Percentiles rank a stretch among this genome's conserved stretches.
phyloP scores from a whole-genome alignment of 2,888 invertebrate genomes.

The Mythimna pallens region DNA sequence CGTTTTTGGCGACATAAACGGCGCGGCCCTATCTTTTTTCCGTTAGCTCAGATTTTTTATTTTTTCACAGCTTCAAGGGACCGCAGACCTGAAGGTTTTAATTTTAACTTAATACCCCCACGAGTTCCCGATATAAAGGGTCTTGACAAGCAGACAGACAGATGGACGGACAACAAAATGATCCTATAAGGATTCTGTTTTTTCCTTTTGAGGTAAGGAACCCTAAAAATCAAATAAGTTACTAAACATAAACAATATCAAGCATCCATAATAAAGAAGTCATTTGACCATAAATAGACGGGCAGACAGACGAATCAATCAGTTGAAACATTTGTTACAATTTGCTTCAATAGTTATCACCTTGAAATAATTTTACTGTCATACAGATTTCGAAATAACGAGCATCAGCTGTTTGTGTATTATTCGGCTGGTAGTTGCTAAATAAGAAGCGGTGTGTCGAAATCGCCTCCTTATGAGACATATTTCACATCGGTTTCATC shows the following conservation, averaged over 20 bases:
- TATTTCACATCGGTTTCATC: too few species aligned
- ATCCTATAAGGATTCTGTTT: too few species aligned
- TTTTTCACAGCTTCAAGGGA: too few species aligned
- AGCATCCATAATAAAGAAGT: constrained; percentile 23
- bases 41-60: too few species aligned
- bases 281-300: constrained; percentile 33
- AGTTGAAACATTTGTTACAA: constrained; percentile 35
- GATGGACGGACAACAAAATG: too few species aligned
- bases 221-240: constrained; percentile 18
- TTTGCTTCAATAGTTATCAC: constrained; percentile 29
- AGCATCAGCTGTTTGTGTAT: constrained; percentile 10
- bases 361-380: constrained; percentile 44
- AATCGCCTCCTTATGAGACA: neutral
- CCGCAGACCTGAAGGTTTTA: too few species aligned
- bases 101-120: too few species aligned
- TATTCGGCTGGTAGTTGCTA: neutral
- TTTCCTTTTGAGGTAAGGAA: too few species aligned
- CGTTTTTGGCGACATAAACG: too few species aligned
- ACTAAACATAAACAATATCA: constrained; percentile 1
- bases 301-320: constrained; percentile 44
- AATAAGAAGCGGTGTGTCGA: neutral
- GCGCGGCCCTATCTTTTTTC: too few species aligned
- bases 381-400: constrained; percentile 29
- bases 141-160: too few species aligned
- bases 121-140: too few species aligned